Evolutionary conservation across 2,113 vertebrate species (phyloP), one percentile per base, ranked within the genome.

Genomic region (Dascyllus trimaculatus): DNA sequence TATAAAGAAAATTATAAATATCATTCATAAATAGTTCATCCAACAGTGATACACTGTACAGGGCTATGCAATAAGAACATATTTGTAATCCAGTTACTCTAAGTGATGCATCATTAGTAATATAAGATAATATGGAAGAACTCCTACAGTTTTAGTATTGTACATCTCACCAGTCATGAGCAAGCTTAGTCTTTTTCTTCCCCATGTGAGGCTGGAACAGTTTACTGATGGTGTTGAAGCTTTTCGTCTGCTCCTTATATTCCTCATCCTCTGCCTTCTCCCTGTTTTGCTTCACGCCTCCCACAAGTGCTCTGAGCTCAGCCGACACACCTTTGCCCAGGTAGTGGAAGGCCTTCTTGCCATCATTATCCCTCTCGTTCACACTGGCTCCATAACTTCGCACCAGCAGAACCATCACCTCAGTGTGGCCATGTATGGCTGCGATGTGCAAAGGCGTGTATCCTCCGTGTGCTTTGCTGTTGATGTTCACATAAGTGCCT

Each of bases 381-480:
- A 92, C 93, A 51, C 92, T 95, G 61, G 97, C 98, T 0, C 94
- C 93, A 38, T 96, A 96, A 8, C 89, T 82, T 46, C 82, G 90
- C 75, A 98, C 96, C 11, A 99, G 92, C 81, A 95, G 68, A 51
- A 64, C 79, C 6, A 96, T 95, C 1, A 96, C 83, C 2, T 95
- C 87, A 24, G 94, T 89, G 46, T 85, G 96, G 46, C 95, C 93
- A 2, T 99, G 97, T 6, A 99, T 96, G 6, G 96, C 96, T 0
- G 98, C 97, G 5, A 99, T 91, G 92, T 99, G 98, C 38, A 99
- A 87, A 0, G 98, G 95, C 0, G 98, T 99, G 94, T 99, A 98
- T 9, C 98, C 98, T 0, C 96, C 95, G 0, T 96, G 93, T 0
- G 97, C 94, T 82, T 95, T 95, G 57, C 93, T 90, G 26, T 99